Percentiles rank a stretch among this genome's conserved stretches.
These are phyloP conservation scores for Macroglossus sobrinus DNA, from an alignment of 2,113 vertebrate genomes.

Conservation along the genomic window DNA sequence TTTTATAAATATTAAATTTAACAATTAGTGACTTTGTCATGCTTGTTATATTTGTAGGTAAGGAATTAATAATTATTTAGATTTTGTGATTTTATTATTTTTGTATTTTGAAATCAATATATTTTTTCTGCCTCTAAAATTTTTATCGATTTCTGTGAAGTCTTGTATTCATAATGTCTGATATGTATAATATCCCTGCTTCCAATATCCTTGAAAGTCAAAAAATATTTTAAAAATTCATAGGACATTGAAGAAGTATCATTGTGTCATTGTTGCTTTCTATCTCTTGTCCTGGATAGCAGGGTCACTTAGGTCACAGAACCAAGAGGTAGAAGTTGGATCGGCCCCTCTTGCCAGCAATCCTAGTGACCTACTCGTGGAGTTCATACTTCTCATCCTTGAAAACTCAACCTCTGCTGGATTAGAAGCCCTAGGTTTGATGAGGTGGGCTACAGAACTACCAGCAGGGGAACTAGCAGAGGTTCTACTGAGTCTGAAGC, in stretches of 20 bases:
- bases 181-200: not conserved
- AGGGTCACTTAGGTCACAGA: not conserved
- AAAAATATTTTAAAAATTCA: not conserved
- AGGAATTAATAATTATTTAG: slow-evolving; percentile 21
- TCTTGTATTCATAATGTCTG: not conserved
- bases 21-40: not conserved
- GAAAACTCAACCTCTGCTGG: not conserved
- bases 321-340: not conserved
- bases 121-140: not conserved
- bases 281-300: not conserved
- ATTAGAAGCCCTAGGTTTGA: not conserved
- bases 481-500: not conserved
- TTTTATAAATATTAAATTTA: slow-evolving; percentile 36
- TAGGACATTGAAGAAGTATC: not conserved
- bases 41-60: not conserved
- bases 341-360: not conserved
- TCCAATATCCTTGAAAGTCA: slow-evolving; percentile 18
- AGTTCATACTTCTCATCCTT: not conserved
- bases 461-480: not conserved
- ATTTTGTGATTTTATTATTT: not conserved
- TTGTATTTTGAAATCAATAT: not conserved
- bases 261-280: not conserved
- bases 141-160: not conserved
- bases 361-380: not conserved
- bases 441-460: not conserved